Conservation (phyloP, 2,888 invertebrate species). For the Kryphioiulus occultus region DNA sequence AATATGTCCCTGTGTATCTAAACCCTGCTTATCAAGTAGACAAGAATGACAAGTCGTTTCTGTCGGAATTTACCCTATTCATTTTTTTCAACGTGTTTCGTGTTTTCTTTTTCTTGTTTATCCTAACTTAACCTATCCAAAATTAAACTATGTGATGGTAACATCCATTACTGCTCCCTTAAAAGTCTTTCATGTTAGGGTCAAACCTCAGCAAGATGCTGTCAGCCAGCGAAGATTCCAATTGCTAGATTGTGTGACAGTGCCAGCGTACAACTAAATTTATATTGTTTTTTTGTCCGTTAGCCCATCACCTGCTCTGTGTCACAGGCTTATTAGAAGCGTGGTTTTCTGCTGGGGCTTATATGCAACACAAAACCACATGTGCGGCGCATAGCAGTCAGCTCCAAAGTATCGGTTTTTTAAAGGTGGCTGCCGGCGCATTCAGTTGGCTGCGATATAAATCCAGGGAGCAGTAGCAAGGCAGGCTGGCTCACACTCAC, state of each 20-base stretch:
- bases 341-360: not conserved
- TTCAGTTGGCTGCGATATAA: not conserved
- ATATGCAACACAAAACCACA: not conserved
- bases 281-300: not conserved
- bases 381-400: not conserved
- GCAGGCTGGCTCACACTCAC: not conserved
- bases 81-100: too few species aligned
- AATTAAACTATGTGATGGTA: too few species aligned
- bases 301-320: not conserved
- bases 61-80: too few species aligned
- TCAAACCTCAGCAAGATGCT: too few species aligned
- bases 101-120: too few species aligned
- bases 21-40: too few species aligned
- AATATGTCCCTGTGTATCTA: too few species aligned
- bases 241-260: not conserved
- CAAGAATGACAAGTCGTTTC: too few species aligned
- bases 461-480: not conserved
- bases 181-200: too few species aligned
- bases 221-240: not conserved
- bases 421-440: constrained; percentile 1
- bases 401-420: not conserved
- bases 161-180: too few species aligned
- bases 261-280: not conserved
- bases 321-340: not conserved
- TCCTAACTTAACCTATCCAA: too few species aligned